These are phyloP conservation scores for Drosophila kanapiae DNA, from an alignment of 1,140 invertebrate genomes.

Conservation along the genomic window DNA sequence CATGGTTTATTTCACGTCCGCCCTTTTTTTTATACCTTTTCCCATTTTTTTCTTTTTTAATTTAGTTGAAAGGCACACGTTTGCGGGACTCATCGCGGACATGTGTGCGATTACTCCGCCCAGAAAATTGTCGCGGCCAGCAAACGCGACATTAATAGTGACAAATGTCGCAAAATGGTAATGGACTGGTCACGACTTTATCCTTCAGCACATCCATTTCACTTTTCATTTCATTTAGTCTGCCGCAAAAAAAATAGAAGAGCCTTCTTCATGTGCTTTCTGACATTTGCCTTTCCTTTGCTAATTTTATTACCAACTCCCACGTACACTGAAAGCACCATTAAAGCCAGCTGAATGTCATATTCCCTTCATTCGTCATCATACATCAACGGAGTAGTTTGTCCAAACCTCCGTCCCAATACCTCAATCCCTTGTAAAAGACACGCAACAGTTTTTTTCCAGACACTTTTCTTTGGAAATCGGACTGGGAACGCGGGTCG, in stretches of 20 bases:
- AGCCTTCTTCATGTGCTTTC: slow-evolving; percentile 12
- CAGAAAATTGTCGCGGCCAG: slow-evolving; percentile 39
- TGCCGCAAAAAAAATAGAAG: slow-evolving; percentile 7
- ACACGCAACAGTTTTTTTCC: slow-evolving; percentile 42
- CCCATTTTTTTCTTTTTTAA: slow-evolving; percentile 28
- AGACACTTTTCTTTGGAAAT: slow-evolving; percentile 19
- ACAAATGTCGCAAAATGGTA: slow-evolving; percentile 48
- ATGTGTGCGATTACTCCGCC: slow-evolving; percentile 47
- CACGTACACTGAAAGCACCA: slow-evolving; percentile 18
- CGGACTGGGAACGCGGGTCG: background rate
- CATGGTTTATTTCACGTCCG: slow-evolving; percentile 5
- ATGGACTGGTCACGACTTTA: slow-evolving; percentile 40
- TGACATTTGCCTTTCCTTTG: slow-evolving; percentile 20
- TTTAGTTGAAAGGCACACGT: slow-evolving; percentile 47
- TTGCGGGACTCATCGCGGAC: background rate
- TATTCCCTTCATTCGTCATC: slow-evolving; percentile 44
- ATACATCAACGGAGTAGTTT: slow-evolving; percentile 34
- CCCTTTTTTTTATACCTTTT: background rate
- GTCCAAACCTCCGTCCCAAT: background rate
- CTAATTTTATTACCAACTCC: slow-evolving; percentile 38
- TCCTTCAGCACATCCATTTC: slow-evolving; percentile 20
- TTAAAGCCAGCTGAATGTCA: slow-evolving; percentile 24
- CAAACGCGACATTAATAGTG: slow-evolving; percentile 51
- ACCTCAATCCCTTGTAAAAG: slow-evolving; percentile 9
- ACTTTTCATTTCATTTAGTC: slow-evolving; percentile 47